Evolutionary conservation across 2,888 invertebrate genomes (phyloP), one percentile per base, ranked within the genome.

Genomic region (Pristionchus exspectatus): DNA sequence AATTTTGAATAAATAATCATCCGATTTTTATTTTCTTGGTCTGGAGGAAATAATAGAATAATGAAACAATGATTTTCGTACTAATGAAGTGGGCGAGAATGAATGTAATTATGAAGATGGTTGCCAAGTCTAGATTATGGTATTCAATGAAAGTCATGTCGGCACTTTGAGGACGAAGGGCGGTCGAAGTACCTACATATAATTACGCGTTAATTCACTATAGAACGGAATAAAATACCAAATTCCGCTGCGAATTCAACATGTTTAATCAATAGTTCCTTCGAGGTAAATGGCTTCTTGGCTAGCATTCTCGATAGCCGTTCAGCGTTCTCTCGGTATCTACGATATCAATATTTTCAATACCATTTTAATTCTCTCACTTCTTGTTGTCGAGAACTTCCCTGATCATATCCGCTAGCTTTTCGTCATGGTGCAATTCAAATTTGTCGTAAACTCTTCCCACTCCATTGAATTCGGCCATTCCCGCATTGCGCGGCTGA

Each of bases 341-440:
- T n/a, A n/a, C n/a, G n/a, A n/a, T n/a, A n/a, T n/a, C n/a, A n/a
- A n/a, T n/a, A n/a, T n/a, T n/a, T n/a, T n/a, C n/a, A n/a, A n/a
- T n/a, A n/a, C n/a, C n/a, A n/a, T n/a, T n/a, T n/a, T n/a, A n/a
- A n/a, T n/a, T 56, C 56, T 5, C 77, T 77, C 21, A 77, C 77
- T 77, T 50, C 5, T 77, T 33, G 14, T 50, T 77, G 44, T 77
- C 44, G 44, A 77, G 21, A 24, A 77, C 27, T 44, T 77, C 77
- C 33, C 16, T 77, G 44, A 77, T 77, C 18, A 33, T 24, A 5
- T 77, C n/a, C 2, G 77, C n/a, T 24, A 77, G 24, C 77, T 77
- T 77, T 24, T 77, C 27, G 50, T 77, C 77, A 50, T 77, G n/a
- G 18, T 77, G 77, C 77, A 77, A 77, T 30, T 77, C 77, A 21